Percentiles rank a stretch among this genome's conserved stretches.
These are phyloP conservation scores for Sakesphorus luctuosus DNA, from an alignment of 2,113 vertebrate genomes.

Conservation along the genomic window DNA sequence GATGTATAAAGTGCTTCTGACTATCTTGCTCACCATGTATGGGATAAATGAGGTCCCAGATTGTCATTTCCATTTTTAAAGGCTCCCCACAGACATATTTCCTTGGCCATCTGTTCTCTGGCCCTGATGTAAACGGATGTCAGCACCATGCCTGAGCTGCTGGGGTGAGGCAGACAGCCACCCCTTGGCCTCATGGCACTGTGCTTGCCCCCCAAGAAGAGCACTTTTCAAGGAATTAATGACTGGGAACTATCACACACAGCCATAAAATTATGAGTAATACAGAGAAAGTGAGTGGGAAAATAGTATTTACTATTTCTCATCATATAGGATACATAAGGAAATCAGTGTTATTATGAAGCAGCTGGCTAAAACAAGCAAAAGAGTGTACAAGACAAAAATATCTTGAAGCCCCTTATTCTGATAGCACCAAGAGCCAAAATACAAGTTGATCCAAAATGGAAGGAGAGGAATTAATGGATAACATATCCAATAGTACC, in stretches of 20 bases:
- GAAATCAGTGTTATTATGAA: neutral
- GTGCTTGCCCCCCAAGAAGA: neutral
- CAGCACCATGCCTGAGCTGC: neutral
- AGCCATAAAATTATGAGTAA: neutral
- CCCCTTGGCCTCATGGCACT: neutral
- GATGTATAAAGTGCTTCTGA: neutral
- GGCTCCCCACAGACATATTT: neutral
- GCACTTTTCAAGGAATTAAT: neutral
- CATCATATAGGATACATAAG: neutral
- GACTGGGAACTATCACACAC: neutral
- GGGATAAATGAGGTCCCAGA: neutral
- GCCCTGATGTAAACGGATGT: neutral
- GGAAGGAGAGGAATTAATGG: neutral
- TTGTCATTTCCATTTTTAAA: neutral
- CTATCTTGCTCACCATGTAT: neutral
- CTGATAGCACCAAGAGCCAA: neutral
- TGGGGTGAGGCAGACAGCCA: neutral
- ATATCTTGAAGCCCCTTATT: neutral
- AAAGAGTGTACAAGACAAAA: neutral
- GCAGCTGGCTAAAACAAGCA: neutral
- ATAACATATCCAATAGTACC: neutral
- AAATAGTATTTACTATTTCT: neutral
- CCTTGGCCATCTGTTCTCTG: slow-evolving; percentile 12
- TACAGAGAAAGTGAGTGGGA: neutral
- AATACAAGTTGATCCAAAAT: neutral